phyloP scores from a whole-genome alignment of 2,113 vertebrate genomes.

The Bambusicola thoracicus region DNA sequence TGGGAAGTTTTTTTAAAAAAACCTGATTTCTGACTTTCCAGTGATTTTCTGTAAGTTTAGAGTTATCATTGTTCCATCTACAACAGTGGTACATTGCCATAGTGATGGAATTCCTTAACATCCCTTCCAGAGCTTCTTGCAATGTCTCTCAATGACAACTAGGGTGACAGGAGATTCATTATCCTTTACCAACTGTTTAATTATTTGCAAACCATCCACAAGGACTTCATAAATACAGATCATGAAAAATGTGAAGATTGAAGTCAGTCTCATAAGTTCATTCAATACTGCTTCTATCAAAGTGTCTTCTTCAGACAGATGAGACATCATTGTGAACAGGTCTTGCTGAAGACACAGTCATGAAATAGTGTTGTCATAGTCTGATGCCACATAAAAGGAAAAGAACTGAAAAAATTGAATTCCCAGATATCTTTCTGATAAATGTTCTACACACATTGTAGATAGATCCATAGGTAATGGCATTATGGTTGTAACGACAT shows the following conservation, averaged over 20 bases:
- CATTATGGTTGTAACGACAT: not conserved
- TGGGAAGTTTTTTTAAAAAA: not conserved
- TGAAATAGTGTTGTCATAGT: not conserved
- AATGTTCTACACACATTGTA: not conserved
- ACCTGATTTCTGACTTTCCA: not conserved
- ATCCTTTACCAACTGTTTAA: not conserved
- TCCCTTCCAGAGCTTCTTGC: not conserved
- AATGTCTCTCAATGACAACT: not conserved
- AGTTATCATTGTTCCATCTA: not conserved
- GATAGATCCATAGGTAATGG: not conserved
- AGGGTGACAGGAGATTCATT: not conserved
- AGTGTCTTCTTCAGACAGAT: not conserved
- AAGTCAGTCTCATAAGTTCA: not conserved
- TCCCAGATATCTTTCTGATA: not conserved
- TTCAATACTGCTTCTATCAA: not conserved
- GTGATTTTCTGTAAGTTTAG: not conserved
- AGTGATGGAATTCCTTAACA: not conserved
- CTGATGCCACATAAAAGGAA: not conserved
- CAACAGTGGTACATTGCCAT: not conserved
- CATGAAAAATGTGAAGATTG: not conserved
- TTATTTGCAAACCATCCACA: not conserved
- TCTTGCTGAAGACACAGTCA: rapidly evolving
- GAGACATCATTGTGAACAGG: not conserved
- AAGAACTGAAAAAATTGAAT: not conserved
- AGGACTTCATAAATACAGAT: not conserved